A percentile compares a stretch with the other conserved stretches of the same genome.
phyloP scores from a whole-genome alignment of 2,888 invertebrate genomes.

The Endotricha flammealis region DNA sequence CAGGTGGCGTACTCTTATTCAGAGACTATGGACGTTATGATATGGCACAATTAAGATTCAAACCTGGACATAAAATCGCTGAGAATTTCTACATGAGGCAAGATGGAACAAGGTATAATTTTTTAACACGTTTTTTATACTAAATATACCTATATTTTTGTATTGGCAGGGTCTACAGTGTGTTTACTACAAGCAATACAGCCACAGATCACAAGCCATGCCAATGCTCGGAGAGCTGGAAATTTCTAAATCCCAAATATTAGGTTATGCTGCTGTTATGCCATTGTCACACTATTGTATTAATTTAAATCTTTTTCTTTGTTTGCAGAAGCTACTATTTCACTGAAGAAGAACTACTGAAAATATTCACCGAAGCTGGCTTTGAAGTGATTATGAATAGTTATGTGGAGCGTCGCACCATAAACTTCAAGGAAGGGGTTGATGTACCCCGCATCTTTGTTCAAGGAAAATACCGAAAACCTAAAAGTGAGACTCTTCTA shows the following conservation, averaged over 20 bases:
- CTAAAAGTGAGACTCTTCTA: no score
- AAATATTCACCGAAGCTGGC: slow-evolving; percentile 82
- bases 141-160: no score
- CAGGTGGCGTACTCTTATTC: slow-evolving; percentile 90
- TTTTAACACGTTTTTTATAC: no score
- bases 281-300: no score
- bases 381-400: slow-evolving; percentile 83
- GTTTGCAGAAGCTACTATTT: slow-evolving; percentile 87
- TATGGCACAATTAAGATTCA: slow-evolving; percentile 96
- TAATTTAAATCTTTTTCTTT: slow-evolving; percentile 4
- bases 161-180: no score
- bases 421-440: slow-evolving; percentile 94
- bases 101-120: slow-evolving; percentile 90
- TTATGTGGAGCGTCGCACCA: slow-evolving; percentile 92
- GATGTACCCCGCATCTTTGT: slow-evolving; percentile 95
- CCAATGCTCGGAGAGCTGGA: no score
- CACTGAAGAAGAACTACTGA: slow-evolving; percentile 82
- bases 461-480: slow-evolving; percentile 89
- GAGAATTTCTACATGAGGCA: slow-evolving; percentile 97
- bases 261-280: no score
- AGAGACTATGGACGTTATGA: slow-evolving; percentile 97
- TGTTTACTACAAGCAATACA: no score
- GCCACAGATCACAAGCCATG: no score
- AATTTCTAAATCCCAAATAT: no score
- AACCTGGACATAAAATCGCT: slow-evolving; percentile 92